Evolutionary conservation across 2,113 vertebrate genomes (phyloP), one percentile per base, ranked within the genome.

Genomic region (Larimichthys polyactis): DNA sequence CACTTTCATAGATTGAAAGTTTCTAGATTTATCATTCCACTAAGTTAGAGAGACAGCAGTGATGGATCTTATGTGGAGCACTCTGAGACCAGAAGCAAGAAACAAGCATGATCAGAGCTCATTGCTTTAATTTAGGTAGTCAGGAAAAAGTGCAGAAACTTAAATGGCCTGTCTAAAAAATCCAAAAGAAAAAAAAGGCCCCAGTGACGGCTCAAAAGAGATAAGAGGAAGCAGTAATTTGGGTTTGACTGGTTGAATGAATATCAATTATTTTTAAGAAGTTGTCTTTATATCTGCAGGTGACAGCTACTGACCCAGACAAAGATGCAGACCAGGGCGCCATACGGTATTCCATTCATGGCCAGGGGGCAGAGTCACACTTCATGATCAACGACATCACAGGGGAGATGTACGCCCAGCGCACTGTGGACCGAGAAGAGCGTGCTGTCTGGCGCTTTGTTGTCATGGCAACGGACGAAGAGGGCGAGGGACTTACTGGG

Each of bases 371-470:
- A 46, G 94, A 94, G 77, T 96, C 95, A 0, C 92, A 96, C 89
- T 97, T 98, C 84, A 95, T 96, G 72, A 96, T 98, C 90, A 96
- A 97, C 51, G 96, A 97, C 90, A 94, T 95, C 80, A 96, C 95
- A 0, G 97, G 97, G 71, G 96, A 95, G 90, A 95, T 97, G 93
- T 97, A 96, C 29, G 94, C 96, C 5, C 96, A 96, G 91, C 95
- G 95, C 90, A 94, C 91, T 17, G 78, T 97, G 88, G 96, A 97
- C 79, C 94, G 97, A 57, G 97, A 98, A 54, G 95, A 97, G 52
- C 94, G 95, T 20, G 95, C 96, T 0, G 94, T 96, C 17, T 97
- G 97, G 97, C 95, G 96, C 36, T 97, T 97, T 83, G 96, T 97
- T n/a, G 96, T 97, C 11, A 87, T 97, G 94, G 96, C 96, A 24